phyloP scores from a whole-genome alignment of 1,140 invertebrate genomes.

The Plodia interpunctella region DNA sequence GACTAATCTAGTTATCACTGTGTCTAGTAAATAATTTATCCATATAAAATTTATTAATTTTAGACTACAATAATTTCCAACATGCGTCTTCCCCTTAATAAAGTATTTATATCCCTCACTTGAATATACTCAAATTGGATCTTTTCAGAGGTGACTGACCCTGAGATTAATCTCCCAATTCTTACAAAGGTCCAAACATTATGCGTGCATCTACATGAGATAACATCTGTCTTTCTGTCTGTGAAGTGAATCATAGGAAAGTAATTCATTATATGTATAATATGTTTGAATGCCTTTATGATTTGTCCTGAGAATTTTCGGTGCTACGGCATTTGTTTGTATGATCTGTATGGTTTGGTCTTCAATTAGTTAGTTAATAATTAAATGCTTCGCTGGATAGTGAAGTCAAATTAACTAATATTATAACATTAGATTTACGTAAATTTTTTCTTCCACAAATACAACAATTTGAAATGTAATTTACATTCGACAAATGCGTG shows the following conservation, averaged over 20 bases:
- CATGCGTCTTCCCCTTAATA: neutral
- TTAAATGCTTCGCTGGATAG: no score
- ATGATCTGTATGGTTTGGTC: neutral
- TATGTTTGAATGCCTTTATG: neutral
- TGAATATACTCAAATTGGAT: constrained; percentile 4
- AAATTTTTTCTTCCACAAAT: no score
- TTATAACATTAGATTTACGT: no score
- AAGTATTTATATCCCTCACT: constrained; percentile 5
- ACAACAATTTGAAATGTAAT: no score
- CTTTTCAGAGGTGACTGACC: neutral
- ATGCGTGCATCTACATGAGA: neutral
- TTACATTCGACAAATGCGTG: no score
- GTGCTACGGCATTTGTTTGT: neutral
- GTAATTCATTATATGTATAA: neutral
- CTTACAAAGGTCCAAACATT: neutral
- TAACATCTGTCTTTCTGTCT: neutral
- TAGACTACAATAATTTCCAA: no score
- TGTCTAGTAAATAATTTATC: no score
- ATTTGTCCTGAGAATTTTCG: neutral
- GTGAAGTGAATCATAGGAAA: constrained; percentile 2
- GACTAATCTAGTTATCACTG: no score
- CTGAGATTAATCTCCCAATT: neutral
- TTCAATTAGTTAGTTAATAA: no score
- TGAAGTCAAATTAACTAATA: no score
- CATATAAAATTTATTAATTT: no score